Evolutionary conservation across 2,113 vertebrate species (phyloP).

Genomic region (Prionailurus bengalensis): DNA sequence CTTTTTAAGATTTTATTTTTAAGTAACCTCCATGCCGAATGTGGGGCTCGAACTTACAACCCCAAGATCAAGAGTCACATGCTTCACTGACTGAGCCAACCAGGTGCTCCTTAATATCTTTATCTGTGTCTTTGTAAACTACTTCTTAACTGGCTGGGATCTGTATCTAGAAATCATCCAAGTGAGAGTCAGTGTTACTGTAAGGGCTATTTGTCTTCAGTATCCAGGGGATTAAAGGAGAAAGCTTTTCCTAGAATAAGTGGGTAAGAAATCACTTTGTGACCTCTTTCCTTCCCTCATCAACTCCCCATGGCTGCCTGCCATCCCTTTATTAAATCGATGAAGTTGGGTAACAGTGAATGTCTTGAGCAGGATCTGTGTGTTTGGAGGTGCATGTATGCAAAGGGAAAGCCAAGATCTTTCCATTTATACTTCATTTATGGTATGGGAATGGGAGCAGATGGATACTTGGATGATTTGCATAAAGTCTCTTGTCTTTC

Average conservation of each 20-base stretch:
- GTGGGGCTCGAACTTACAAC: background rate
- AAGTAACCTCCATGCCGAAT: background rate
- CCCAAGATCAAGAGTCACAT: background rate
- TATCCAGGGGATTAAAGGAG: background rate
- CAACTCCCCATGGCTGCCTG: background rate
- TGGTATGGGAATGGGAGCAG: background rate
- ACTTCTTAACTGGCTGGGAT: background rate
- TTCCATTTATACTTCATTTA: background rate
- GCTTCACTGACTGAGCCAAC: background rate
- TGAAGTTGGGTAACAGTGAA: background rate
- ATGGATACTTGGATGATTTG: background rate
- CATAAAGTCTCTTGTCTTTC: background rate
- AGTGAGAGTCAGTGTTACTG: background rate
- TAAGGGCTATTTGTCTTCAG: background rate
- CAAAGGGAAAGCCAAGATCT: background rate
- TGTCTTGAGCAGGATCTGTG: background rate
- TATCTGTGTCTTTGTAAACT: background rate
- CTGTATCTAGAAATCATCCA: background rate
- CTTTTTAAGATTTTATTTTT: background rate
- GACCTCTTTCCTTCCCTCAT: background rate
- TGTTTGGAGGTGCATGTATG: background rate
- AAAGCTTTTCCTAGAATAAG: conserved; percentile 22
- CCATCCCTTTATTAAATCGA: background rate
- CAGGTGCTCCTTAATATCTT: background rate
- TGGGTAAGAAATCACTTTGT: background rate